phyloP scores from a whole-genome alignment of 2,888 invertebrate genomes.

The Noctua janthe region DNA sequence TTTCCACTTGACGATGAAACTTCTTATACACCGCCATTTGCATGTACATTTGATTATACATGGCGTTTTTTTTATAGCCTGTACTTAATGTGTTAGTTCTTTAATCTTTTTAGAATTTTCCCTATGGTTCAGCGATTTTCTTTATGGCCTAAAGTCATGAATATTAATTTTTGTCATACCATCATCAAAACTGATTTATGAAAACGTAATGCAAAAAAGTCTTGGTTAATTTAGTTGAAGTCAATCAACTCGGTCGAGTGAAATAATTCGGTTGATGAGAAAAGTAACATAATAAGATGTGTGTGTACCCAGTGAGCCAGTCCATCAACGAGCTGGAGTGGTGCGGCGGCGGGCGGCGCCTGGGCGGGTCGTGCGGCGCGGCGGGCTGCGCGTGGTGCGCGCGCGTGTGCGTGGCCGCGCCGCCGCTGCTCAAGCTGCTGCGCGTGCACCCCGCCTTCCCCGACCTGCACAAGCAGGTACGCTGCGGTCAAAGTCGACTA shows the following conservation, averaged over 20 bases:
- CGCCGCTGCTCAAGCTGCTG: constrained; percentile 73
- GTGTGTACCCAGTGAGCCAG: constrained; percentile 70
- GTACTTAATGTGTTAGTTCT: not conserved
- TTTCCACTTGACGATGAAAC: not conserved
- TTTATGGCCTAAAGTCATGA: not conserved
- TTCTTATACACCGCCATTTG: not conserved
- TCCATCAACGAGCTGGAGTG: constrained; percentile 82
- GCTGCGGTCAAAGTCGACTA: not conserved
- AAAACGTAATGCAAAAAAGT: not conserved
- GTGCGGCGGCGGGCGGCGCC: constrained; percentile 78
- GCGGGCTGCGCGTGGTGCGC: constrained; percentile 78
- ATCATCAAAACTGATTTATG: not conserved
- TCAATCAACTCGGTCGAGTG: not conserved
- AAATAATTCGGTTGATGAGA: not conserved
- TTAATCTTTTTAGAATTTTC: not conserved
- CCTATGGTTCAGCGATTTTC: not conserved
- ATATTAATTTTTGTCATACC: not conserved
- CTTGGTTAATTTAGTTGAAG: not conserved
- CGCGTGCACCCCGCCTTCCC: constrained; percentile 76
- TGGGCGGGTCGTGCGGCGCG: constrained; percentile 73
- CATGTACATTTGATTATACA: too few species aligned
- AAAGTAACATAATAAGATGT: not conserved
- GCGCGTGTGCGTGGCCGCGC: constrained; percentile 67
- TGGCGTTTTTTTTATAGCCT: not conserved
- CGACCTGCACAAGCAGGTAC: constrained; percentile 75